Percentiles rank a stretch among this genome's conserved stretches.
Conservation (phyloP, 2,888 invertebrate species). For the Drosophila anomalipes region DNA sequence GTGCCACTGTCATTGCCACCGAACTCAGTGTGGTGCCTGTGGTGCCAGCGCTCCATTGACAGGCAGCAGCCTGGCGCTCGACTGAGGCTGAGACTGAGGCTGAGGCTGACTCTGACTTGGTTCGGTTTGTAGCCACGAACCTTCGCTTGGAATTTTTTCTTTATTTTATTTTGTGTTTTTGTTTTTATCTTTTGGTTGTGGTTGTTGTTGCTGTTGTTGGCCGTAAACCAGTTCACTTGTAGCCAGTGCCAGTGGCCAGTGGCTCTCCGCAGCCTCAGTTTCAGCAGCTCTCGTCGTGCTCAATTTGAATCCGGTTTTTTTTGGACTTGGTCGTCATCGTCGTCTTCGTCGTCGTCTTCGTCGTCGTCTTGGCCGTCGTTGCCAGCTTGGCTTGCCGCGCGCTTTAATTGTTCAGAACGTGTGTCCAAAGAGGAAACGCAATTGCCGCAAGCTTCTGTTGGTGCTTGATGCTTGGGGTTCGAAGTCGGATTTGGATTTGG, state of each 20-base stretch:
- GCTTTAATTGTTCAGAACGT: conserved; percentile 80
- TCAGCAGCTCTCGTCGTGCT: conserved; percentile 67
- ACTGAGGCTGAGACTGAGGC: conserved; percentile 20
- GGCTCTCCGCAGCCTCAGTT: conserved; percentile 48
- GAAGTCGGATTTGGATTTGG: conserved; percentile 28
- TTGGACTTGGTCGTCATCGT: conserved; percentile 63
- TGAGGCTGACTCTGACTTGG: conserved; percentile 27
- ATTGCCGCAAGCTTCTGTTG: conserved; percentile 83
- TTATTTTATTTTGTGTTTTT: conserved; percentile 22
- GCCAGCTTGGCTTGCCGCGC: conserved; percentile 67
- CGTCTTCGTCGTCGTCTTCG: conserved; percentile 46
- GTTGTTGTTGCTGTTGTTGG: conserved; percentile 22
- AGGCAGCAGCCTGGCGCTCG: conserved; percentile 65
- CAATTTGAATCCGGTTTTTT: conserved; percentile 81
- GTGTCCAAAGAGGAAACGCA: conserved; percentile 80
- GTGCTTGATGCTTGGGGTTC: conserved; percentile 52
- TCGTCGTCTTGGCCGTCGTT: conserved; percentile 47
- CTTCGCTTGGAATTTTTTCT: conserved; percentile 71
- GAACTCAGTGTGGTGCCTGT: conserved; percentile 85
- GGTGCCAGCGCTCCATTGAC: conserved; percentile 58
- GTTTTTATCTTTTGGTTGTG: conserved; percentile 16
- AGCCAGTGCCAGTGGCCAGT: conserved; percentile 79
- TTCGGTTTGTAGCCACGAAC: conserved; percentile 57
- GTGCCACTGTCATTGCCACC: conserved; percentile 86
- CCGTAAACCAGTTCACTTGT: conserved; percentile 80